Evolutionary conservation across 2,888 invertebrate genomes (phyloP).

Genomic region (Temnothorax rugatulus): DNA sequence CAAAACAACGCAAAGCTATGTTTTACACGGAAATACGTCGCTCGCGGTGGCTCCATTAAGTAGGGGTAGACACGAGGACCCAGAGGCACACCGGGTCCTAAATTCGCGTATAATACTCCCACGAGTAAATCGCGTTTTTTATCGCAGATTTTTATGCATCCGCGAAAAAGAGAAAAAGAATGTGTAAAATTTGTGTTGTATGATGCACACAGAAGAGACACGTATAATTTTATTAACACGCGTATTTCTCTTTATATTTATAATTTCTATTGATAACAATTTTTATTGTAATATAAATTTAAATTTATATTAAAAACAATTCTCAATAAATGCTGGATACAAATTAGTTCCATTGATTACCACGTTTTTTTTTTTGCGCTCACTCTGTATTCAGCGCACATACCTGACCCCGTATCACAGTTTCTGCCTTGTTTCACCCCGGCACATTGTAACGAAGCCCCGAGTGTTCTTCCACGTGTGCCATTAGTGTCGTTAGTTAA

Average conservation of each 20-base stretch:
- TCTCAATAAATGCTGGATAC: background rate
- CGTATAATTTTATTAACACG: background rate
- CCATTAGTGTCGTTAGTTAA: conserved; percentile 39
- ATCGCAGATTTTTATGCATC: background rate
- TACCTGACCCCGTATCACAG: conserved; percentile 2
- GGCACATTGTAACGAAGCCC: conserved; percentile 33
- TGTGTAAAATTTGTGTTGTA: conserved; percentile 14
- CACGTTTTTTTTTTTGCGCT: background rate
- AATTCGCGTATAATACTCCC: conserved; percentile 27
- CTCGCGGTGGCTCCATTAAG: conserved; percentile 30
- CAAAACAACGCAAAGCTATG: conserved; percentile 45
- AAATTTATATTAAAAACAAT: background rate
- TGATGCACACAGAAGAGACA: background rate
- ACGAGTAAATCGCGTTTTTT: conserved; percentile 22
- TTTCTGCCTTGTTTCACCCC: conserved; percentile 25
- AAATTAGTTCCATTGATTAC: conserved; percentile 7
- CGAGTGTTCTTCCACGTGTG: conserved; percentile 33
- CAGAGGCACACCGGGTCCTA: background rate
- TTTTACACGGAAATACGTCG: conserved; percentile 41
- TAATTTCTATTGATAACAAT: background rate
- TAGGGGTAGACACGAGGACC: background rate
- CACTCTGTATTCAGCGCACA: background rate
- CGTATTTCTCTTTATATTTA: background rate
- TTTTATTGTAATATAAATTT: background rate
- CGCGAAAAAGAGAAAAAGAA: background rate